Percentiles rank a stretch among this genome's conserved stretches.
phyloP scores from a whole-genome alignment of 2,888 invertebrate genomes.

The Rotaria macrura region DNA sequence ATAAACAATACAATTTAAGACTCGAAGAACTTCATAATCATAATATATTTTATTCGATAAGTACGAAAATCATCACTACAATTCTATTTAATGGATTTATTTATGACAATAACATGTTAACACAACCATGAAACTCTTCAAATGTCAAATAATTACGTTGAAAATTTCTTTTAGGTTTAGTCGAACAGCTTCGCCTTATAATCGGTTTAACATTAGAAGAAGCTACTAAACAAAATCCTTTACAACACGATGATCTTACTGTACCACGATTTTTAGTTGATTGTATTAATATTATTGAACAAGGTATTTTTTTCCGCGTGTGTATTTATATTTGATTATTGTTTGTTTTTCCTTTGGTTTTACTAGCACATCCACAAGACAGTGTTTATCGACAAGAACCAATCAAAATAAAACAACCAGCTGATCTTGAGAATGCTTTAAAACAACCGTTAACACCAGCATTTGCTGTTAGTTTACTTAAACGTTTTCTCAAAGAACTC shows the following conservation, averaged over 20 bases:
- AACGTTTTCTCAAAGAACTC: conserved; percentile 20
- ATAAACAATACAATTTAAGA: too few relatives aligned
- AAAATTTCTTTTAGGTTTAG: neutral
- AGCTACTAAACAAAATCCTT: conserved; percentile 5
- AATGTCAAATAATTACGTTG: neutral
- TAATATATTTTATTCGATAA: too few relatives aligned
- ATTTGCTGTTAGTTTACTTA: conserved; percentile 19
- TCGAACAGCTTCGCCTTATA: conserved; percentile 5
- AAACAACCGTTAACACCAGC: conserved; percentile 9
- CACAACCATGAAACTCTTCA: neutral
- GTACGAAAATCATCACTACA: too few relatives aligned
- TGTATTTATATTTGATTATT: neutral
- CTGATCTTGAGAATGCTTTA: conserved; percentile 7
- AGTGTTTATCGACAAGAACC: conserved; percentile 10
- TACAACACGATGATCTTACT: neutral
- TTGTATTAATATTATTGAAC: neutral
- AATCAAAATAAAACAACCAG: neutral
- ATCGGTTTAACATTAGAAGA: neutral
- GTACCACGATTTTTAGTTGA: neutral
- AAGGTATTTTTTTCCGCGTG: neutral
- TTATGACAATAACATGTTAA: too few relatives aligned
- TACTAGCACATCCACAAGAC: neutral
- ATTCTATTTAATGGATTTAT: too few relatives aligned
- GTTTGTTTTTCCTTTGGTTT: neutral
- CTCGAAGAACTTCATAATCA: too few relatives aligned